These are phyloP conservation scores for Carabus problematicus DNA, from an alignment of 2,888 invertebrate species.

Conservation along the genomic window DNA sequence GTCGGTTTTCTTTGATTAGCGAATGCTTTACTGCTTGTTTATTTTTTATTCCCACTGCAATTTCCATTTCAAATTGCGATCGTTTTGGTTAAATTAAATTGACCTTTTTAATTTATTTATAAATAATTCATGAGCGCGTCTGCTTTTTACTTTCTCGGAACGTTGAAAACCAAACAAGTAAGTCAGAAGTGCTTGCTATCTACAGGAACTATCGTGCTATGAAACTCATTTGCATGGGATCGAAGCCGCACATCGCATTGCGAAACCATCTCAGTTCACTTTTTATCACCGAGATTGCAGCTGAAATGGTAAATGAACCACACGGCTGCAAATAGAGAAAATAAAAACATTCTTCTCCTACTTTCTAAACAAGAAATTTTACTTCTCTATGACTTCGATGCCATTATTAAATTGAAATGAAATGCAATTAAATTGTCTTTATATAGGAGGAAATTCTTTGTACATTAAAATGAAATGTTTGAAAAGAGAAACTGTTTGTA, in stretches of 20 bases:
- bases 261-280: constrained; percentile 18
- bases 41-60: constrained; percentile 23
- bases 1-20: constrained; percentile 32
- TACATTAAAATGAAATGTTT: too few relatives aligned
- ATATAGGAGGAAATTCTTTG: too few relatives aligned
- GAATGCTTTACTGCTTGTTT: constrained; percentile 21
- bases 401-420: too few relatives aligned
- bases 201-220: constrained; percentile 6
- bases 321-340: too few relatives aligned
- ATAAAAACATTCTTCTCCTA: too few relatives aligned
- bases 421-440: too few relatives aligned
- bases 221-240: constrained; percentile 25
- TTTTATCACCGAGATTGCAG: too few relatives aligned
- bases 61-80: constrained; percentile 37
- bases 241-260: constrained; percentile 24
- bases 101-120: constrained; percentile 38
- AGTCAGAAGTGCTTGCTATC: background rate
- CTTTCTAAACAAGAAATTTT: too few relatives aligned
- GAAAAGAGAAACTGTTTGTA: too few relatives aligned
- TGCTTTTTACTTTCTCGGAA: background rate
- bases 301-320: too few relatives aligned
- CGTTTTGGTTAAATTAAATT: constrained; percentile 38
- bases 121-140: constrained; percentile 31
- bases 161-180: background rate
- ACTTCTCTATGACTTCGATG: too few relatives aligned